These are phyloP conservation scores for Lytechinus variegatus DNA, from an alignment of 35 echinoderm and acorn worm genomes.

Conservation along the genomic window DNA sequence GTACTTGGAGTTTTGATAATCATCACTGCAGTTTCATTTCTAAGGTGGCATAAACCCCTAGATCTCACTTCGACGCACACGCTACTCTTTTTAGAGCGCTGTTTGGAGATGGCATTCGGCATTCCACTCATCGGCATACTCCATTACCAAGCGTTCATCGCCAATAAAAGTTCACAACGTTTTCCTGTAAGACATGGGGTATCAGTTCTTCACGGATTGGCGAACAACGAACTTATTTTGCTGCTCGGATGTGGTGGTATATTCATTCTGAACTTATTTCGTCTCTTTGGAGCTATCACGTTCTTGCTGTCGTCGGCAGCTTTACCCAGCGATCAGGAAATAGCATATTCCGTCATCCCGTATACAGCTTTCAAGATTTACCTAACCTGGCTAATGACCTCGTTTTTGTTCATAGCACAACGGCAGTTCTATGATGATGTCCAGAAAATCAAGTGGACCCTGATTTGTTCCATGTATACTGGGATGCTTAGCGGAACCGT, in stretches of 20 bases:
- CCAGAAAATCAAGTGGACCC: neutral
- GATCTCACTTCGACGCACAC: neutral
- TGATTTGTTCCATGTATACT: neutral
- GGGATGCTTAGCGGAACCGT: neutral
- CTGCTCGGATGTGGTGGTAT: neutral
- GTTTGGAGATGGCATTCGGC: neutral
- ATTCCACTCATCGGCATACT: neutral
- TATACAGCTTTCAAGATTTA: neutral
- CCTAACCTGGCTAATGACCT: neutral
- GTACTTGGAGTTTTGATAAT: neutral
- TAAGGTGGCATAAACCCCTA: neutral
- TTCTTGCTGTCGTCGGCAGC: neutral
- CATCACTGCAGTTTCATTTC: neutral
- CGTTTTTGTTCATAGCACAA: neutral
- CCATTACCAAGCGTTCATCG: neutral
- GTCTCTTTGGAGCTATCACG: neutral
- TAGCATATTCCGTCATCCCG: neutral
- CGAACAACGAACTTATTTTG: neutral
- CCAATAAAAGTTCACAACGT: neutral
- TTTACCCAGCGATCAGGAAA: neutral
- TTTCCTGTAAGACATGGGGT: neutral
- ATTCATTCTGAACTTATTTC: neutral
- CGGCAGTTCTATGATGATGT: neutral
- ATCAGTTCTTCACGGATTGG: neutral
- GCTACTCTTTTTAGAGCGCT: neutral